Evolutionary conservation across 2,113 vertebrate species (phyloP).

Genomic region (Nibea albiflora): DNA sequence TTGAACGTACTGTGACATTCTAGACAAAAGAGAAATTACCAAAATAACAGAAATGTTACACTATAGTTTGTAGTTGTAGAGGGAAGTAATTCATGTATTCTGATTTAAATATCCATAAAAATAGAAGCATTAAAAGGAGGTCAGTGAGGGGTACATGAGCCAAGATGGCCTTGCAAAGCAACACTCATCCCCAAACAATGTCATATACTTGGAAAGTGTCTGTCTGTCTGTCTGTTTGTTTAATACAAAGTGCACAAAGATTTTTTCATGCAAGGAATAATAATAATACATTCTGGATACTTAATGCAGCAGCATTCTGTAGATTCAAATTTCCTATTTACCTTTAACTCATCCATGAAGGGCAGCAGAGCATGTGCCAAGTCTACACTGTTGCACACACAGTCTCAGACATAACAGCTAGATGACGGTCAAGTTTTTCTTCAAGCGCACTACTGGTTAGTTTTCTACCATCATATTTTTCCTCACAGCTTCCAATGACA

Average conservation of each 20-base stretch:
- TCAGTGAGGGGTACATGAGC: neutral
- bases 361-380: neutral
- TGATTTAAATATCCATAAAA: slow-evolving; percentile 5
- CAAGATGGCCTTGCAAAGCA: neutral
- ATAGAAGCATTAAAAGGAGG: neutral
- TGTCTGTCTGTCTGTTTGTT: neutral
- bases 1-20: neutral
- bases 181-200: neutral
- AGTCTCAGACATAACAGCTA: neutral
- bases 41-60: neutral
- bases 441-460: neutral
- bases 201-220: neutral
- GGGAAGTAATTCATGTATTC: slow-evolving; percentile 6
- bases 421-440: neutral
- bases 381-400: neutral
- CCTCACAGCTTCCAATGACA: neutral
- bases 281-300: neutral
- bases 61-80: neutral
- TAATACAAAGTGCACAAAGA: neutral
- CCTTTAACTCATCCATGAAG: neutral
- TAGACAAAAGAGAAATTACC: neutral
- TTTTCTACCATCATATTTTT: neutral
- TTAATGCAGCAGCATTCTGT: neutral
- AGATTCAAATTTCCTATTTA: neutral
- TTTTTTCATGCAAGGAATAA: neutral